Percentiles rank a stretch among this genome's conserved stretches.
Conservation (phyloP, 2,888 invertebrate genomes). For the Vanessa cardui region DNA sequence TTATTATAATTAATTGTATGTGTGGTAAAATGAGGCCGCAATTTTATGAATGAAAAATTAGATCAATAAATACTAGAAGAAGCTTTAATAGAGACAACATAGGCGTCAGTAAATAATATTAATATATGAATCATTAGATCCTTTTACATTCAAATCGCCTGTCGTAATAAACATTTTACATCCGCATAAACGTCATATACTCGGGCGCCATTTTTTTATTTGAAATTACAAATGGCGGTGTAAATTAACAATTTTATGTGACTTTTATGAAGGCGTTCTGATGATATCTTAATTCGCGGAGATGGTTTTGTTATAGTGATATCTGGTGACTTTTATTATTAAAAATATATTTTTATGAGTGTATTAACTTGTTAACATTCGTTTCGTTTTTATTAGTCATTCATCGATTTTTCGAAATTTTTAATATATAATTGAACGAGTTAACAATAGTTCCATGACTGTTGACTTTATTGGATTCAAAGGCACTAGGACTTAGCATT, state of each 20-base stretch:
- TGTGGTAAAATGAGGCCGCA: too few relatives aligned
- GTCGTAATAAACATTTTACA: slow-evolving; percentile 44
- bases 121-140: slow-evolving; percentile 15
- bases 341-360: not conserved
- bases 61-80: not conserved
- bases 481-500: too few relatives aligned
- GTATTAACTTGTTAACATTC: too few relatives aligned
- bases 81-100: not conserved
- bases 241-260: slow-evolving; percentile 55
- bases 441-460: too few relatives aligned
- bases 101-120: not conserved
- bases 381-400: too few relatives aligned
- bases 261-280: slow-evolving; percentile 52
- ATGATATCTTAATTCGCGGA: slow-evolving; percentile 45
- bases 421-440: too few relatives aligned
- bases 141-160: slow-evolving; percentile 35
- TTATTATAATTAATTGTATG: too few relatives aligned
- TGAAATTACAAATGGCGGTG: slow-evolving; percentile 48
- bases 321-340: slow-evolving; percentile 16
- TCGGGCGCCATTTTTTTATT: slow-evolving; percentile 47
- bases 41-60: not conserved
- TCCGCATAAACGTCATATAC: slow-evolving; percentile 46
- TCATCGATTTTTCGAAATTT: too few relatives aligned
- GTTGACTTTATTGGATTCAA: too few relatives aligned
- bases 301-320: not conserved